Base-by-base conservation (phyloP, 2,888 invertebrate species). In the Ellobium chinense region DNA sequence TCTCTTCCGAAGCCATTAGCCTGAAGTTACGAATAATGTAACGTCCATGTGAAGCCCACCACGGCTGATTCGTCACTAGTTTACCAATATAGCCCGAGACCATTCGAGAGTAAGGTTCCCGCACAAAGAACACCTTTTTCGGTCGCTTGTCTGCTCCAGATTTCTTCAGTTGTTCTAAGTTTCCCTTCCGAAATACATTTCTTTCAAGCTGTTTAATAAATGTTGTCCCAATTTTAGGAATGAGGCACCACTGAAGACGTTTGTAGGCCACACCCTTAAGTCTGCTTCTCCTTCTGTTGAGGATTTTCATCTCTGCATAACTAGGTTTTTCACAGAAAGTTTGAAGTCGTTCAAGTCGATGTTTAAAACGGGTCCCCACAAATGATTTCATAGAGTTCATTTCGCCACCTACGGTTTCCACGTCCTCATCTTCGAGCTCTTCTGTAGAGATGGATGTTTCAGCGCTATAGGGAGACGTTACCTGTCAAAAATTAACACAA, bases 1-100 rank as follows among this genome's bases (percentile, higher is more conserved):
- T 86, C 5, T 74, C 31, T 36, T 81, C 73, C 1, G 85, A 69
- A 9, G 86, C 83, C 24, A 86, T 84, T 12, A 68, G 63, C 1
- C 88, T 82, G 69, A 86, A 85, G 1, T 81, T 83, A 2, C 77
- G 56, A 0, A 85, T 82, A 37, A 88, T 85, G 58, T 82, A 81
- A 14, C 80, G 80, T 1, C 89, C 88, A 24, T 86, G 66, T 14
- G 83, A 84, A n/a, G 72, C 79, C 86, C 87, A 88, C 69, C 85
- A 89, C 2, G 85, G 81, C 5, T 85, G 83, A 73, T 88, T 88
- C 2, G 70, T 70, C 39, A 87, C 87, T 18, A 89, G 72, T 80
- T 89, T 89, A 78, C 88, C 89, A 21, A 88, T 85, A 68, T 88
- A 89, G 0, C 87, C 88, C 0, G 89, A 88, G n/a, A 89, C 75